Base-by-base conservation (phyloP, 2,888 invertebrate genomes). In the Spodoptera picta region DNA sequence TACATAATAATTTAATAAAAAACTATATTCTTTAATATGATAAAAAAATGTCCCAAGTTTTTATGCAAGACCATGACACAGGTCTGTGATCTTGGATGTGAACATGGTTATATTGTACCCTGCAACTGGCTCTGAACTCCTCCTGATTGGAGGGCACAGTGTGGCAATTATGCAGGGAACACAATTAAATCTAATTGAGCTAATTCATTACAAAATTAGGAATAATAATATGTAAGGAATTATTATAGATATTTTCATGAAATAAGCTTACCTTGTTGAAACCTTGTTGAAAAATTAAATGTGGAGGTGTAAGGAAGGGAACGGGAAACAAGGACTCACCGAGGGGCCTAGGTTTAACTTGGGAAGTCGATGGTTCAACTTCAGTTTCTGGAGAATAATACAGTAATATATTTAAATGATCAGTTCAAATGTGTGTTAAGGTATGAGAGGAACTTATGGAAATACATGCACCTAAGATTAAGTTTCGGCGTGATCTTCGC, bases 271-370 rank as follows among this genome's bases (percentile, higher is more conserved):
- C 74, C 55, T 53, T 52, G 49, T 11, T 10, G n/a, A n/a, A n/a
- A n/a, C n/a, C n/a, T n/a, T n/a, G n/a, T 55, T 41, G 19, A 44
- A 23, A 3, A 52, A n/a, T 24, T 7, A 7, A 45, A 11, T 43
- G 48, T 7, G 23, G 11, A 68, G 36, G 36, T 36, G 36, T 36
- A 9, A 36, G 65, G 75, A 60, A 65, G 72, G 81, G 64, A 64
- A 59, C 74, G 80, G 58, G 74, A 83, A 68, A 61, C 66, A 65
- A 65, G 85, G 83, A 89, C 94, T 93, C 84, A 94, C 94, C 94
- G 76, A 94, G 85, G 56, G 91, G 89, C 78, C 87, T 92, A 54
- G 87, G 71, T 83, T 81, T 89, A 55, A 52, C 7, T 55, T 73
- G 56, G 19, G 60, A 24, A 36, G 62, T 51, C 42, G 63, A n/a